Base-by-base conservation (phyloP, 2,888 invertebrate species). In the Notodonta dromedarius region DNA sequence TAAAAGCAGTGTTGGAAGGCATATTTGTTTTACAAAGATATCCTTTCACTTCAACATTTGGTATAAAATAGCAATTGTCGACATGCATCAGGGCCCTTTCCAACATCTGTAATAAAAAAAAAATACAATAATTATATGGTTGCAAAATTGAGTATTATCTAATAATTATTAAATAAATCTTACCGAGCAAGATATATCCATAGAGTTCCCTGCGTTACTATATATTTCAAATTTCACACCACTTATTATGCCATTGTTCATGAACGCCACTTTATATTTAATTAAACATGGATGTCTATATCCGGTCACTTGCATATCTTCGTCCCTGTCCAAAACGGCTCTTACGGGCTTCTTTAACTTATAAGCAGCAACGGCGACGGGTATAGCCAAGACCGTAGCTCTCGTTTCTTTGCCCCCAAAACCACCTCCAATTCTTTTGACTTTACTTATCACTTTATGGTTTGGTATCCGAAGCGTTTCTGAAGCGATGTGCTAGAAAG, bases 1-100 rank as follows among this genome's bases (percentile, higher is more conserved):
- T 94, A 80, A 98, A 99, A 0, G 99, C 98, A 0, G 98, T 99
- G 83, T 98, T 98, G 0, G 98, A 97, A 0, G 98, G 96, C 69
- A 97, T 87, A 91, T 99, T 98, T 0, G 99, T 99, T 87, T 95
- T 96, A 83, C 98, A 99, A 8, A 96, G 92, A 82, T 95, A 96
- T 0, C 96, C 97, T 35, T 91, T 91, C 0, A 97, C 94, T 71
- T 95, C 94, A 0, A 96, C 89, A 71, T 96, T 96, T 8, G 96
- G 96, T 73, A 98, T 95, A 71, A 94, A 94, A 86, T 98, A 99
- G 14, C 96, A 94, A 85, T 98, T 98, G 82, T 97, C 96, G 58
- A 96, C 94, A 79, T 98, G 97, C 52, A 95, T 94, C 87, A 97
- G 93, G 0, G 97, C 96, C 75, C 98, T 94, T 70, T 97, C 97